Percentiles rank a stretch among this genome's conserved stretches.
These are phyloP conservation scores for Pteria penguin DNA, from an alignment of 2,888 invertebrate genomes.

Conservation along the genomic window DNA sequence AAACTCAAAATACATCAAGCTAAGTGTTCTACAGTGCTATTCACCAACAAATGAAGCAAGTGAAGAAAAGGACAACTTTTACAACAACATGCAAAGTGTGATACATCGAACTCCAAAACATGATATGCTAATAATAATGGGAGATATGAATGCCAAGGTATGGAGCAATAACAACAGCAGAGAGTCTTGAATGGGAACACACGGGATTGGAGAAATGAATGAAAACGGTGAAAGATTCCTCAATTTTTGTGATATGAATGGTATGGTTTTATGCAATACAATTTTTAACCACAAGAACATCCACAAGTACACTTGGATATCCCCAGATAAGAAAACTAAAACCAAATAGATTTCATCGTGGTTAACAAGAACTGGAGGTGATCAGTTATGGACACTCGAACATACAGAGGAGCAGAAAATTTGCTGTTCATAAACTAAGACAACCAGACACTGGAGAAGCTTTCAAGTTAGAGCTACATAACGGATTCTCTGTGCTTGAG, in stretches of 20 bases:
- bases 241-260: not conserved
- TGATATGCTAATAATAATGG: conserved; percentile 2
- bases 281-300: conserved; percentile 4
- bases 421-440: not conserved
- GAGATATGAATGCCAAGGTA: not conserved
- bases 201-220: not conserved
- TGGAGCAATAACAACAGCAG: conserved; percentile 3
- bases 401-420: not conserved
- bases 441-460: not conserved
- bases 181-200: conserved; percentile 2
- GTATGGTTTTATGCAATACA: not conserved
- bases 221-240: not conserved
- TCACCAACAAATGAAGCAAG: no score
- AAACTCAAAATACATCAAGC: conserved; percentile 10
- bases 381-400: not conserved
- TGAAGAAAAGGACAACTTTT: not conserved
- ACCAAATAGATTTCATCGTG: not conserved
- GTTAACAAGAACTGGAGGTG: no score
- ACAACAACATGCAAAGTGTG: not conserved
- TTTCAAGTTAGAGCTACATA: not conserved
- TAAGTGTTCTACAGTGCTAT: conserved; percentile 19
- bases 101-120: conserved; percentile 5
- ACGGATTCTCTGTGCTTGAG: conserved; percentile 1
- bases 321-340: not conserved
- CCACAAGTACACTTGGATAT: not conserved